Conservation (phyloP, 2,888 invertebrate genomes). For the Mythimna albipuncta region DNA sequence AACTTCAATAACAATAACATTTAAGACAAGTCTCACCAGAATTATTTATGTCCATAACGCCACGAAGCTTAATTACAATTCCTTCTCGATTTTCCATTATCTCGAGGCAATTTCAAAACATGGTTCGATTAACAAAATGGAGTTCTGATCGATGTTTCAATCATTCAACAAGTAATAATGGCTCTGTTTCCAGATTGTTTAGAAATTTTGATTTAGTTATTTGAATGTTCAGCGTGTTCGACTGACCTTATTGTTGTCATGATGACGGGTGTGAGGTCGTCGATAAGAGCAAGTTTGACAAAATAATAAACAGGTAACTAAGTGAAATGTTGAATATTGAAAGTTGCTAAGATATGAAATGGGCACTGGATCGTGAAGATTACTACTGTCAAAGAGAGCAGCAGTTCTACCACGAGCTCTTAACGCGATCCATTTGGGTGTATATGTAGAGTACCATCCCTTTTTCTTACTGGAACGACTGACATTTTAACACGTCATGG, state of each 20-base stretch:
- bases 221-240: slow-evolving; percentile 26
- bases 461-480: too few species aligned
- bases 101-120: slow-evolving; percentile 40
- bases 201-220: slow-evolving; percentile 22
- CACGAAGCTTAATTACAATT: slow-evolving; percentile 25
- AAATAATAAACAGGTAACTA: background rate
- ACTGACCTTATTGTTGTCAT: slow-evolving; percentile 7
- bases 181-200: slow-evolving; percentile 16
- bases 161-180: slow-evolving; percentile 44
- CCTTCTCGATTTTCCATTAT: slow-evolving; percentile 22
- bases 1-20: background rate
- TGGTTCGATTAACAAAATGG: slow-evolving; percentile 38
- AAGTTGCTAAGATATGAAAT: too few species aligned
- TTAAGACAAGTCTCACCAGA: background rate
- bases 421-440: too few species aligned
- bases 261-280: background rate
- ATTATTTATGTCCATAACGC: slow-evolving; percentile 16
- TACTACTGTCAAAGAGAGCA: too few species aligned
- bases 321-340: background rate
- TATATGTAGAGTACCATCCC: too few species aligned
- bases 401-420: too few species aligned
- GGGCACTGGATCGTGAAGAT: too few species aligned
- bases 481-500: too few species aligned
- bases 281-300: slow-evolving; percentile 1
- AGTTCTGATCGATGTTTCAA: slow-evolving; percentile 43